Evolutionary conservation across 1,140 invertebrate genomes (phyloP).

Genomic region (Heterodera carotae): DNA sequence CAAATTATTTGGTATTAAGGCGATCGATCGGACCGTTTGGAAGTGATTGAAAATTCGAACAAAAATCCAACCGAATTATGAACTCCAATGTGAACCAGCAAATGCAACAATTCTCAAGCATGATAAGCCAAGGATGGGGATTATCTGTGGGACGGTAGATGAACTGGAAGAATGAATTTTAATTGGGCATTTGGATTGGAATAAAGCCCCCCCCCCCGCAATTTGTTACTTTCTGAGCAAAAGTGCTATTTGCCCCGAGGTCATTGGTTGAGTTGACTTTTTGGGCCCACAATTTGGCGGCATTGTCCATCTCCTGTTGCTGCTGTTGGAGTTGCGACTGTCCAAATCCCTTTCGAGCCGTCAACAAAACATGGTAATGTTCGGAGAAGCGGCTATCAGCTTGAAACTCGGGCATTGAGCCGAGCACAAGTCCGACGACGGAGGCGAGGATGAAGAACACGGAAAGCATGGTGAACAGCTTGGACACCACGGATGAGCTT

Average conservation of each 20-base stretch:
- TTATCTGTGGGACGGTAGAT: slow-evolving; percentile 61
- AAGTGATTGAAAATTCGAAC: slow-evolving; percentile 23
- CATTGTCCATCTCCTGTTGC: slow-evolving; percentile 17
- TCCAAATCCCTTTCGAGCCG: slow-evolving; percentile 31
- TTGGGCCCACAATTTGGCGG: not conserved
- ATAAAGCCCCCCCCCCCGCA: not conserved
- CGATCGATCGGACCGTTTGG: too few relatives aligned
- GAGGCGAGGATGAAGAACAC: slow-evolving; percentile 60
- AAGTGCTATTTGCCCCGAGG: not conserved
- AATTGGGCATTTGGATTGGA: not conserved
- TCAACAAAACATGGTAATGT: slow-evolving; percentile 52
- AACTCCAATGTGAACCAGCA: slow-evolving; percentile 66
- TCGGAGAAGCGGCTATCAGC: slow-evolving; percentile 55
- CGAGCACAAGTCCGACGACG: slow-evolving; percentile 59
- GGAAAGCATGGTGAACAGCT: slow-evolving; percentile 58
- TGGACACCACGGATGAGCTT: slow-evolving; percentile 52
- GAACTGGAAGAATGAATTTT: slow-evolving; percentile 32
- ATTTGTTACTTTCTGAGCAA: not conserved
- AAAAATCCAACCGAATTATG: slow-evolving; percentile 8
- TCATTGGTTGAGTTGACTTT: not conserved
- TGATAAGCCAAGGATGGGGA: slow-evolving; percentile 47
- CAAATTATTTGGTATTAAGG: slow-evolving; percentile 21
- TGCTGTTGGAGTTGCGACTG: slow-evolving; percentile 18
- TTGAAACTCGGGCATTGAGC: slow-evolving; percentile 65
- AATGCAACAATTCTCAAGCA: slow-evolving; percentile 67